A percentile compares a stretch with the other conserved stretches of the same genome.
These are phyloP conservation scores for Drosophila ironensis DNA, from an alignment of 1,140 invertebrate genomes.

Conservation along the genomic window DNA sequence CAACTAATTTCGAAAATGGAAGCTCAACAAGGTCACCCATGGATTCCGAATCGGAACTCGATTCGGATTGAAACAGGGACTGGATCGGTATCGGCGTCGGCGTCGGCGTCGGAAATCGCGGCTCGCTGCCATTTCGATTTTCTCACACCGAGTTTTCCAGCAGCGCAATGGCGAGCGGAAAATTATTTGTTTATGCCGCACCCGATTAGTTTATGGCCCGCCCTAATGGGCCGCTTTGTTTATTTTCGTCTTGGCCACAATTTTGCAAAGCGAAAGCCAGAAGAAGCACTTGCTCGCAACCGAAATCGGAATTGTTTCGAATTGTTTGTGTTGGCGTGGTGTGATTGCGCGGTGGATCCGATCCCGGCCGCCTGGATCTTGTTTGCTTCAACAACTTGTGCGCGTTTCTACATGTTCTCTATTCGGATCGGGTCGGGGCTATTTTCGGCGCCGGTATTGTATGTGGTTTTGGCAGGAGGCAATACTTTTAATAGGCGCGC, in stretches of 20 bases:
- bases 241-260: constrained; percentile 56
- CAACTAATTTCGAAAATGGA: constrained; percentile 65
- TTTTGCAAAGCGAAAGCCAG: constrained; percentile 40
- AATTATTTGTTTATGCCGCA: constrained; percentile 73
- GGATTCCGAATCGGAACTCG: constrained; percentile 18
- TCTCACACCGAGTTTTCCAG: constrained; percentile 67
- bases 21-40: constrained; percentile 51
- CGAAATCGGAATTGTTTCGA: not conserved
- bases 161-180: constrained; percentile 23
- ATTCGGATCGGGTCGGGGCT: constrained; percentile 4
- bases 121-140: constrained; percentile 18
- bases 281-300: constrained; percentile 15
- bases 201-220: constrained; percentile 65
- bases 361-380: constrained; percentile 3
- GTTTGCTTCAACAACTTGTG: constrained; percentile 59
- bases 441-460: constrained; percentile 20
- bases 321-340: constrained; percentile 42
- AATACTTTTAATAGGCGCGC: constrained; percentile 31
- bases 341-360: constrained; percentile 43
- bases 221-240: constrained; percentile 68
- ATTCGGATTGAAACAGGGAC: constrained; percentile 6
- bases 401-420: constrained; percentile 29
- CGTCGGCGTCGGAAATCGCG: constrained; percentile 8
- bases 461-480: constrained; percentile 31
- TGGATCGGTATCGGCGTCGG: too few relatives aligned